A percentile compares a stretch with the other conserved stretches of the same genome.
phyloP scores from a whole-genome alignment of 2,888 invertebrate species.

The Tolmerus cingulatus region DNA sequence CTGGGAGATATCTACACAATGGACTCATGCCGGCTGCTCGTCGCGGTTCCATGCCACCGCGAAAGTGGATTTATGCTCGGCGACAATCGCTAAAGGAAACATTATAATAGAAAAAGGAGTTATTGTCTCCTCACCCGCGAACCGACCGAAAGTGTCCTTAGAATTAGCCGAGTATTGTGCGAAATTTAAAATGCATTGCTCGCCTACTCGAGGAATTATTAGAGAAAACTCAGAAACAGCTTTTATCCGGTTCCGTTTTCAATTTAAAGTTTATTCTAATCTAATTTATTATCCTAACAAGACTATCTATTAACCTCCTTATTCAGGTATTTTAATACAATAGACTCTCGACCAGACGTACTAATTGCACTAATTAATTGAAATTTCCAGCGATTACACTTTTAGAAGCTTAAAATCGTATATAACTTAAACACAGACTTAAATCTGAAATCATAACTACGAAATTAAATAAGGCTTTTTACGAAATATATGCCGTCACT shows the following conservation, averaged over 20 bases:
- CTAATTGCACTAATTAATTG: no score
- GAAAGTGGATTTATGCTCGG: not conserved
- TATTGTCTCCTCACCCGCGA: not conserved
- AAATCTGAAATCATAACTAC: no score
- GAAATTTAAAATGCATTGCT: not conserved
- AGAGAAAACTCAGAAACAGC: not conserved
- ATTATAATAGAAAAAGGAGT: not conserved
- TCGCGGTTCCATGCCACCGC: not conserved
- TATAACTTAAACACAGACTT: no score
- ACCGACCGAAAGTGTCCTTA: not conserved
- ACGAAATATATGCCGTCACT: no score
- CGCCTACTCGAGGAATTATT: not conserved
- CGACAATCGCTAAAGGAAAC: not conserved
- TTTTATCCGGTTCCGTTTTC: not conserved
- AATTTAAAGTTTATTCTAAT: not conserved
- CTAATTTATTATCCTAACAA: not conserved
- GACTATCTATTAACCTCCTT: not conserved
- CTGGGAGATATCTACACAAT: not conserved
- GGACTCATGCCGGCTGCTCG: not conserved
- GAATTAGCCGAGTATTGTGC: not conserved
- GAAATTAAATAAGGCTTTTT: no score
- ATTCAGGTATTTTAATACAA: no score
- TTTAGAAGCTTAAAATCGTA: no score
- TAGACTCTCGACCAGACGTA: no score
- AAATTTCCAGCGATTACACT: no score